These are phyloP conservation scores for Biston betularia DNA, from an alignment of 2,888 invertebrate species.

Conservation along the genomic window DNA sequence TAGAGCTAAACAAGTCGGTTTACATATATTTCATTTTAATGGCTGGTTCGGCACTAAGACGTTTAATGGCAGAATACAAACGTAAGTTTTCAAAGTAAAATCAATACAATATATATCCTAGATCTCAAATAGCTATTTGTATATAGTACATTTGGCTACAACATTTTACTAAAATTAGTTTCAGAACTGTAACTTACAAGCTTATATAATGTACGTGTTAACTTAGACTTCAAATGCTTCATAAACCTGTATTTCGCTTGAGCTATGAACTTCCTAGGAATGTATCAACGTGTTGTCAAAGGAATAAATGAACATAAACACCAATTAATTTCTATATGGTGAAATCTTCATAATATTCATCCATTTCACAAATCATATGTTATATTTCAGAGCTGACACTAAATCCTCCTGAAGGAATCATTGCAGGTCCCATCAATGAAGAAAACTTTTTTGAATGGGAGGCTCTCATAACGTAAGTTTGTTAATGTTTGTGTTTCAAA, in stretches of 20 bases:
- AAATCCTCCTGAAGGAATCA: constrained; percentile 99
- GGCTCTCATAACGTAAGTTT: constrained; percentile 93
- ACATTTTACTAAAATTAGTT: too few relatives aligned
- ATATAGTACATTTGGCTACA: neutral
- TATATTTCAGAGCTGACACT: constrained; percentile 92
- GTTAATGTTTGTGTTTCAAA: neutral
- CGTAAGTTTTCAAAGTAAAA: constrained; percentile 76
- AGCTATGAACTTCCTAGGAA: too few relatives aligned
- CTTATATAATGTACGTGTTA: too few relatives aligned
- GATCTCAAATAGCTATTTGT: neutral
- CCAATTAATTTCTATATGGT: too few relatives aligned
- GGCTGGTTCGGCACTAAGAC: constrained; percentile 94
- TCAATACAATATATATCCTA: neutral
- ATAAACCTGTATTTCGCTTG: too few relatives aligned
- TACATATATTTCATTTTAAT: constrained; percentile 70
- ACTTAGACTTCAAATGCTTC: too few relatives aligned
- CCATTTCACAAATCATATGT: neutral
- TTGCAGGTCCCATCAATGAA: constrained; percentile 99
- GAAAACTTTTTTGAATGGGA: constrained; percentile 99
- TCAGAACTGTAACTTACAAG: too few relatives aligned
- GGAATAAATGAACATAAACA: too few relatives aligned
- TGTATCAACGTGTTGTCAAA: too few relatives aligned
- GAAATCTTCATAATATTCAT: neutral
- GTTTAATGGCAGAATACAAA: constrained; percentile 96
- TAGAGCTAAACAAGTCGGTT: neutral